Evolutionary conservation across 1,140 invertebrate genomes (phyloP), one percentile per base, ranked within the genome.

Genomic region (Cydia fagiglandana): DNA sequence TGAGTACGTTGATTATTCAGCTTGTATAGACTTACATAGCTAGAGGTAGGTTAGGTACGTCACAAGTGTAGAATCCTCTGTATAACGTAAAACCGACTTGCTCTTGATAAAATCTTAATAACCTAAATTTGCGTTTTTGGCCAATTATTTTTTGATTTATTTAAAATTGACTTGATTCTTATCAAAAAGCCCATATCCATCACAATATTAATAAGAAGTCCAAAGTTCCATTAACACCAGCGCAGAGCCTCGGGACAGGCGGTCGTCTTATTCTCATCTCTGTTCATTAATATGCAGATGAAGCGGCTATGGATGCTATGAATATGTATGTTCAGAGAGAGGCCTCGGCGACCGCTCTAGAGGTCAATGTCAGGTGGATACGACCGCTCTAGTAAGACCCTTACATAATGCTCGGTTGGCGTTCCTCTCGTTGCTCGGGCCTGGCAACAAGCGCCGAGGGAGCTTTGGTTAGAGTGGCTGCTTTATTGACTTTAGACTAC

Each of bases 311-410:
- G 84, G 87, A 88, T 85, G 86, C 5, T 38, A 73, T 73, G 84
- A 89, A 89, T 85, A 86, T 85, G 82, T 86, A 86, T 86, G 76
- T 45, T 68, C 77, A 74, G 84, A 84, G 80, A 82, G 84, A 84
- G 80, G 80, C 82, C 82, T 82, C 80, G 75, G 61, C 85, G 82
- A 87, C 83, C 83, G 85, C 76, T 79, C 77, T 76, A 81, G 87
- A 85, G 88, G 88, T 90, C 88, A 90, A 86, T 90, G 86, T 88
- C 86, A 87, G 78, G 41, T 76, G 79, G 81, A 85, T 47, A 79
- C 79, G 79, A 73, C 83, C 81, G 82, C 24, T 81, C 47, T 75
- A 78, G 1, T 28, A 20, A 80, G 84, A 79, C 68, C 82, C 76
- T 76, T 78, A 79, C 76, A 64, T 64, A 78, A 73, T 70, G 64